Base-by-base conservation (phyloP, 1,140 invertebrate species). In the Popillia japonica region DNA sequence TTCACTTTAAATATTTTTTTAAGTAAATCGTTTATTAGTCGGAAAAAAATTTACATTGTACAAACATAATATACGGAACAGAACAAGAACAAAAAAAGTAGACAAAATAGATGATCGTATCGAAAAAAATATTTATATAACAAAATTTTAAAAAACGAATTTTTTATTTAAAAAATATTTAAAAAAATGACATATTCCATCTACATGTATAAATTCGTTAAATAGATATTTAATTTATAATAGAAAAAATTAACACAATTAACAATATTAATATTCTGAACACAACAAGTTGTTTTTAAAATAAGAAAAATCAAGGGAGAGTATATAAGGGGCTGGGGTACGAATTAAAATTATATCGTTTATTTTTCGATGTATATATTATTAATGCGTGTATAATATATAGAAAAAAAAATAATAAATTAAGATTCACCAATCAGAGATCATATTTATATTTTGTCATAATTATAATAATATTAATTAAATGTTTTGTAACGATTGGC, bases 201-300 rank as follows among this genome's bases (percentile, higher is more conserved):
- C 84, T 85, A 84, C 81, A 86, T 83, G 82, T 84, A 84, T 85
- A 84, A 80, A 84, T 27, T 14, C 61, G 7, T 68, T 68, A 23
- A 68, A 68, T 34, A 34, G 11, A 23, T 27, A 68, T 68, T 23
- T 11, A 68, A 68, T 68, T 68, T 68, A 27, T 34, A 68, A 68
- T 68, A 22, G 22, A 68, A 34, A 68, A 27, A 68, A 14, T 22
- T 22, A 55, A 17, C 82, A 86, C 83, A 86, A 80, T 84, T 84
- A 85, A 85, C 84, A 85, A 85, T 84, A 83, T 83, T 34, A 34
- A 83, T 80, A 84, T 84, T 83, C 81, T 86, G 84, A 86, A 86
- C 84, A 86, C 85, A 86, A 86, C 84, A 86, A 78, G 74, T 75
- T 34, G 27, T 34, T 75, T 42, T 74, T 75, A 75, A 42, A 44